phyloP scores from a whole-genome alignment of 37 sponge, comb jelly and placozoan species.

The Axinella damicornis region DNA sequence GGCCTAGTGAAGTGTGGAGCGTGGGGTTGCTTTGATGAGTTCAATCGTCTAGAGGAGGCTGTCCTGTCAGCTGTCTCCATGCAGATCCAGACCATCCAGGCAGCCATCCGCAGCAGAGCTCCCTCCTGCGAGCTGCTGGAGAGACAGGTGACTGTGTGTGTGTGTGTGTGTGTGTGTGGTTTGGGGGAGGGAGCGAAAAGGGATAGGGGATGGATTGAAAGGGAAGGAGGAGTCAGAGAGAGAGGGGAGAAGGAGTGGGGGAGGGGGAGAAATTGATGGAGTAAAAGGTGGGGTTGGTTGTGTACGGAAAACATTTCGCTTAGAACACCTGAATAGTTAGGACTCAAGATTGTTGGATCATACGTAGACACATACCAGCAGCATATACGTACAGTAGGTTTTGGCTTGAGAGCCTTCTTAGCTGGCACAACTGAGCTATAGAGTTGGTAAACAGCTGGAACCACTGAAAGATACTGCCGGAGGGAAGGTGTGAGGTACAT shows the following conservation, averaged over 20 bases:
- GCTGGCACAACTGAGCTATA: too few species aligned
- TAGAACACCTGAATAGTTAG: too few species aligned
- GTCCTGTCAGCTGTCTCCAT: conserved; percentile 97
- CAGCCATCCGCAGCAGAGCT: conserved; percentile 72
- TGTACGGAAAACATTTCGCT: too few species aligned
- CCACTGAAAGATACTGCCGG: too few species aligned
- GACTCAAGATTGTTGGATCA: too few species aligned
- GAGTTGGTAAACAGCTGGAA: too few species aligned
- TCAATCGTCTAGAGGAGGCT: conserved; percentile 97
- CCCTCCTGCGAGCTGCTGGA: conserved; percentile 74
- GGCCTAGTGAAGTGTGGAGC: conserved; percentile 99
- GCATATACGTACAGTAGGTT: too few species aligned
- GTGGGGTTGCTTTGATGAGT: conserved; percentile 99
- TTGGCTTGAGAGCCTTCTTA: too few species aligned
- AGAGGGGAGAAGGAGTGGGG: neutral
- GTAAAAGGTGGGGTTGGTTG: neutral
- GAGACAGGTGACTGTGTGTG: conserved; percentile 55
- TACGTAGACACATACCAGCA: too few species aligned
- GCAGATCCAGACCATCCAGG: conserved; percentile 98
- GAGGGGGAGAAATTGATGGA: neutral
- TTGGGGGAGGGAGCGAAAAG: too few species aligned
- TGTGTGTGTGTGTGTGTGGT: neutral
- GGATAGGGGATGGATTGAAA: neutral
- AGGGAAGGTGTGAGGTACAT: too few species aligned
- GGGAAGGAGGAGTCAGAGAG: neutral